A percentile compares a stretch with the other conserved stretches of the same genome.
Evolutionary conservation across 2,113 vertebrate genomes (phyloP).

Genomic region (Spea multiplicata): DNA sequence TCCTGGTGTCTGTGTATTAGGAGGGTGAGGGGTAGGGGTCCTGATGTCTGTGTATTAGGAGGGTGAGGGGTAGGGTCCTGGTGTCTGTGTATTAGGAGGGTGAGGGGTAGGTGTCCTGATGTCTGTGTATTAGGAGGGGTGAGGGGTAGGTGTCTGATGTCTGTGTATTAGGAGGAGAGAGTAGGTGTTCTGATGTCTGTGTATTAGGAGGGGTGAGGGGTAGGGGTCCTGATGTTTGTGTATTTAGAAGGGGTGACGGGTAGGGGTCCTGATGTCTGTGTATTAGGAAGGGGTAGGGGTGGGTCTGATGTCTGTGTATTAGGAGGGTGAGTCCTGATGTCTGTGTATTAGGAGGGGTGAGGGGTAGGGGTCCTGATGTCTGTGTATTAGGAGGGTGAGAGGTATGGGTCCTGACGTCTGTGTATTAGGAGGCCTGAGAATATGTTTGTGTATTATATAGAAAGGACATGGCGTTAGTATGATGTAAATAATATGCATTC

Average conservation of each 20-base stretch:
- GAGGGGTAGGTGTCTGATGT: too few relatives aligned
- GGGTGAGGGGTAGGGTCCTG: neutral
- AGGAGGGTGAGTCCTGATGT: neutral
- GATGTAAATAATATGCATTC: neutral
- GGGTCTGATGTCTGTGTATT: neutral
- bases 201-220: too few relatives aligned
- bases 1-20: neutral
- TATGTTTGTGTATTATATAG: neutral
- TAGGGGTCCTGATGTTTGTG: neutral
- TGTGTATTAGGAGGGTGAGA: constrained; percentile 1
- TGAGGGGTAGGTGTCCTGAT: neutral
- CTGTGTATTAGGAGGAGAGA: too few relatives aligned
- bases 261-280: neutral
- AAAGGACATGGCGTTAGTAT: neutral
- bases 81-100: neutral
- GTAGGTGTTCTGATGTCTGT: too few relatives aligned
- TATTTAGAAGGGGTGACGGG: neutral
- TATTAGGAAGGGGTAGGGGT: neutral
- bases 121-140: too few relatives aligned
- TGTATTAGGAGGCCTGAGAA: neutral
- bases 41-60: neutral
- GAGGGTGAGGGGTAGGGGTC: neutral
- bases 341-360: neutral
- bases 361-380: neutral
- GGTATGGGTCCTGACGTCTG: neutral